Evolutionary conservation across 2,888 invertebrate genomes (phyloP).

Genomic region (Mimachlamys varia): DNA sequence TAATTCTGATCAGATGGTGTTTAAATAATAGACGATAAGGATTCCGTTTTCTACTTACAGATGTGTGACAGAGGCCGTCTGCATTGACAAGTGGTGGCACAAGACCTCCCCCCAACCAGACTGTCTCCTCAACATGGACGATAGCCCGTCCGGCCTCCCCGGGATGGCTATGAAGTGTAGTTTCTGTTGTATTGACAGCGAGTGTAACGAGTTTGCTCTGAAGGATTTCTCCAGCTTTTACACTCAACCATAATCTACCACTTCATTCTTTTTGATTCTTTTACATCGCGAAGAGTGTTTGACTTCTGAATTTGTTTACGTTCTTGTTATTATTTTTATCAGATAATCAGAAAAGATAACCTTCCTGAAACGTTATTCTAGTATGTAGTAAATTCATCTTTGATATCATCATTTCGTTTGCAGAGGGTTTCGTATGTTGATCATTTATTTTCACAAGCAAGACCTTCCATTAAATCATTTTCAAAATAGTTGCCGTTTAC

Average conservation of each 20-base stretch:
- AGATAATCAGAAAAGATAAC: not conserved
- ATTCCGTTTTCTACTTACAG: slow-evolving; percentile 43
- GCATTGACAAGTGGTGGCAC: slow-evolving; percentile 62
- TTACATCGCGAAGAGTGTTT: not conserved
- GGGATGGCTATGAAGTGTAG: slow-evolving; percentile 61
- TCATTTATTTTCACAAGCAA: too few relatives aligned
- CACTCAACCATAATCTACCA: not conserved
- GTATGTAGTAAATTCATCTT: too few relatives aligned
- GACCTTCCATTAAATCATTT: too few relatives aligned
- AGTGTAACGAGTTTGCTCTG: slow-evolving; percentile 59
- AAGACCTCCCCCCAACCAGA: slow-evolving; percentile 60
- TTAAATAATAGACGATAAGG: too few relatives aligned
- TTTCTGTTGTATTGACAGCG: slow-evolving; percentile 59
- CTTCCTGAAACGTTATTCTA: too few relatives aligned
- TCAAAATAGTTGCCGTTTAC: too few relatives aligned
- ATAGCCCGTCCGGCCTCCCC: slow-evolving; percentile 56
- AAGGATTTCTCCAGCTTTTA: slow-evolving; percentile 42
- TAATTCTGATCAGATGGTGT: too few relatives aligned
- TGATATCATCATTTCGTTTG: too few relatives aligned
- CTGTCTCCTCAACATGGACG: slow-evolving; percentile 62
- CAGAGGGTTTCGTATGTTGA: too few relatives aligned
- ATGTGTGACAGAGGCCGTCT: slow-evolving; percentile 57
- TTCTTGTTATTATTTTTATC: too few relatives aligned
- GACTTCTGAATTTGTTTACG: not conserved
- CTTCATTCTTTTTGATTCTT: not conserved